Base-by-base conservation (phyloP, 2,888 invertebrate species). In the Lithosia quadra region DNA sequence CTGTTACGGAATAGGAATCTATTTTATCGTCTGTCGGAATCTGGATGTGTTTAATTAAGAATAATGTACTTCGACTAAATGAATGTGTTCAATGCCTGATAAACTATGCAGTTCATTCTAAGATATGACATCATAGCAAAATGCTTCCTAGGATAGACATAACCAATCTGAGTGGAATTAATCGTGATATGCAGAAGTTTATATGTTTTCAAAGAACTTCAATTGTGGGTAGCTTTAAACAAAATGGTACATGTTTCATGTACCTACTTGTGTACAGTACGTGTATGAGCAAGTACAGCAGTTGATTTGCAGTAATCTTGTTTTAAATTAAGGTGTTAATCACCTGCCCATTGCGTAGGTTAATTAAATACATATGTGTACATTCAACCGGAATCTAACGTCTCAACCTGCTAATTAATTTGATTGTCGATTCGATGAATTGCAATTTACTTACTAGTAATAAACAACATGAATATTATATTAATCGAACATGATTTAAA, bases 381-480 rank as follows among this genome's bases (percentile, higher is more conserved):
- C n/a, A 63, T 60, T 49, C 18, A 69, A 69, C 65, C 62, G 56
- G 24, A 65, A 56, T 63, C 57, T 49, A 57, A 28, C 69, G 66
- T 75, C 65, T 67, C 67, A 67, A 58, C 61, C 56, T 28, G 66
- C 34, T 57, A 72, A 63, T 76, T 78, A 76, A 78, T 80, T 76
- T 64, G 63, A 58, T 7, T 61, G 65, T 74, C 69, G 70, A 73
- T 69, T 70, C 15, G 63, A 65, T 43, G 67, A 65, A 56, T 0
- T 18, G 60, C 62, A 71, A 74, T 69, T 76, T 78, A 69, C 72
- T 71, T 78, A 69, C 72, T 71, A 49, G 28, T 67, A 77, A 69
- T 78, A 75, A 75, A 78, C 67, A 63, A 71, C 53, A 56, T 13
- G 13, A 24, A 1, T 22, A 4, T 56, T 7, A 4, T 13, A 13